Conservation (phyloP, 2,888 invertebrate genomes). For the Phragmatobia fuliginosa region DNA sequence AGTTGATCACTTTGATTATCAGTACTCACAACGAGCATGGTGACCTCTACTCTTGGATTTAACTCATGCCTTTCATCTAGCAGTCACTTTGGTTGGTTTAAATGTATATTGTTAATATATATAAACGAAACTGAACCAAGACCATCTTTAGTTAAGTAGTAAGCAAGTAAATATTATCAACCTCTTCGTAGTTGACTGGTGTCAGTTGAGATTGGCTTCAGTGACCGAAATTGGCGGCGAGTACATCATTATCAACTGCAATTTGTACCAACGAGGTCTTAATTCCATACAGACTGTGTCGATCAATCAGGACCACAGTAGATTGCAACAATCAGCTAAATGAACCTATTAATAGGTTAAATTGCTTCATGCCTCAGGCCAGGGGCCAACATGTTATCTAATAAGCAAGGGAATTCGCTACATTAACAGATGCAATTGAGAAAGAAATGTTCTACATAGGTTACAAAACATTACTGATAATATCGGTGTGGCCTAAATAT, state of each 20-base stretch:
- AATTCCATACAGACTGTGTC: constrained; percentile 40
- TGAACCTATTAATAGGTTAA: constrained; percentile 63
- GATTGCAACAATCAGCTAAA: constrained; percentile 62
- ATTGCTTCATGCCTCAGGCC: constrained; percentile 77
- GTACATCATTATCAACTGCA: constrained; percentile 1
- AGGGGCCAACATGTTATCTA: constrained; percentile 75
- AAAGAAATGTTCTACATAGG: constrained; percentile 16
- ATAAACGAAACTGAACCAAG: neutral
- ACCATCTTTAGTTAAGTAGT: neutral
- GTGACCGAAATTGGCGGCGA: too few species aligned
- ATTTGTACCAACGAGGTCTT: constrained; percentile 25
- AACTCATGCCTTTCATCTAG: too few species aligned
- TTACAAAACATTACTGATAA: constrained; percentile 2
- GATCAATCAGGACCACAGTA: constrained; percentile 47
- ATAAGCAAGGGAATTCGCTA: constrained; percentile 60
- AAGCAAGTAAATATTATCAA: neutral
- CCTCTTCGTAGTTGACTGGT: too few species aligned
- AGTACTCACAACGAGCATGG: too few species aligned
- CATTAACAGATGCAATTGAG: constrained; percentile 38
- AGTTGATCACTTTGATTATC: too few species aligned
- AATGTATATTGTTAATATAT: neutral
- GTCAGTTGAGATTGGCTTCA: too few species aligned
- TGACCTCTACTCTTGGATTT: too few species aligned
- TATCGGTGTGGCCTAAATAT: constrained; percentile 9
- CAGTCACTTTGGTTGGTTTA: too few species aligned